Evolutionary conservation across 2,113 vertebrate genomes (phyloP).

Genomic region (Taurulus bubalis): DNA sequence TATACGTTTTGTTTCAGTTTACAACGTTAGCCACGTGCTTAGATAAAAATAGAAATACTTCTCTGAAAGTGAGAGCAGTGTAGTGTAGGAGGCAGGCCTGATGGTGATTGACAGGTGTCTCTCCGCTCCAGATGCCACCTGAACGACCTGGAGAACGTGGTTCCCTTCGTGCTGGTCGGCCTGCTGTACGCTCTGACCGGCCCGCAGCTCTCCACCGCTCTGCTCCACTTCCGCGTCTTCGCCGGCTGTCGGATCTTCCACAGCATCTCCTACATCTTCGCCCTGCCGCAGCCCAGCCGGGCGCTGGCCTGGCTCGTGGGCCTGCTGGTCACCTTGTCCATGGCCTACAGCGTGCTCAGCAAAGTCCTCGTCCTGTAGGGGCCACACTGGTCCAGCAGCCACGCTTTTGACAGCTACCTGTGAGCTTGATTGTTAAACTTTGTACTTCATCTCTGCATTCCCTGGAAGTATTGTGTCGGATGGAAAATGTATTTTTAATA

Average conservation of each 20-base stretch:
- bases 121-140: constrained; percentile 85
- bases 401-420: not conserved
- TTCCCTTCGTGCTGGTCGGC: constrained; percentile 90
- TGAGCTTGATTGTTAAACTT: not conserved
- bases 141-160: constrained; percentile 95
- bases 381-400: not conserved
- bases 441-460: not conserved
- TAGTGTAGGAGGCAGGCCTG: not conserved
- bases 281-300: constrained; percentile 90
- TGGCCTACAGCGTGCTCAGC: constrained; percentile 86
- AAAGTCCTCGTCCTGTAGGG: constrained; percentile 41
- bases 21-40: too few species aligned
- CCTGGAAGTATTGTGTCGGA: not conserved
- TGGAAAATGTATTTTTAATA: constrained; percentile 5
- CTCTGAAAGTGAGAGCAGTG: too few species aligned
- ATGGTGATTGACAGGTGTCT: not conserved
- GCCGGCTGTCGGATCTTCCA: constrained; percentile 84
- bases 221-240: constrained; percentile 92
- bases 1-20: too few species aligned
- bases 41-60: too few species aligned
- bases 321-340: constrained; percentile 83
- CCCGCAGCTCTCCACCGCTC: constrained; percentile 83
- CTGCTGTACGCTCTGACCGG: constrained; percentile 89
- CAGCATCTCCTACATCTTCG: constrained; percentile 84
- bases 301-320: constrained; percentile 82